Evolutionary conservation across 2,888 invertebrate genomes (phyloP).

Genomic region (Callimorpha dominula): DNA sequence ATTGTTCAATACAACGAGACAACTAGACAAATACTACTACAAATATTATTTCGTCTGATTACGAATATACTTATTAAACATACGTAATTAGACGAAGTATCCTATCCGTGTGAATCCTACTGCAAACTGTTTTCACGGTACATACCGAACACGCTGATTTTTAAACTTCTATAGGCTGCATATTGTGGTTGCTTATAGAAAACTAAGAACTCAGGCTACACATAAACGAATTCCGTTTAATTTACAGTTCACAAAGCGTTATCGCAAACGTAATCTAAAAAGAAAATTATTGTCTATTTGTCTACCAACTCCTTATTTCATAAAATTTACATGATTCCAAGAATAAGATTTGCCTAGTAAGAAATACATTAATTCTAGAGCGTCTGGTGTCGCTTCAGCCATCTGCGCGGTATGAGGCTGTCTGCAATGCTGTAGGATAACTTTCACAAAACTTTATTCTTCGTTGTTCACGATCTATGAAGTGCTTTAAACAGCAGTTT

Average conservation of each 20-base stretch:
- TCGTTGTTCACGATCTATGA: slow-evolving; percentile 45
- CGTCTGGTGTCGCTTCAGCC: slow-evolving; percentile 29
- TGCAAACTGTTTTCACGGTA: too few species aligned
- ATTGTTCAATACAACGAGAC: too few species aligned
- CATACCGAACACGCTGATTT: too few species aligned
- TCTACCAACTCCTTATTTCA: slow-evolving; percentile 25
- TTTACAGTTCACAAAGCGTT: neutral
- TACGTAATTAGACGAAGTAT: too few species aligned
- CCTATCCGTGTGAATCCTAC: too few species aligned
- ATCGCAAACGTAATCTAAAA: neutral
- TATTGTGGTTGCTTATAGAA: neutral
- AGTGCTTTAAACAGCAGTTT: slow-evolving; percentile 42
- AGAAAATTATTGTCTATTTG: neutral
- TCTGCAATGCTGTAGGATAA: slow-evolving; percentile 43
- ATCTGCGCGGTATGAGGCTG: slow-evolving; percentile 38
- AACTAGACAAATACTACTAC: too few species aligned
- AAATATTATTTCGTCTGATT: too few species aligned
- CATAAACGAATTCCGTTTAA: neutral
- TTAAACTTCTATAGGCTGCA: too few species aligned
- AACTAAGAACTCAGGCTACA: neutral
- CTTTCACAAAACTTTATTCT: slow-evolving; percentile 49
- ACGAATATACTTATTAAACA: too few species aligned
- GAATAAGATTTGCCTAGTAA: slow-evolving; percentile 33
- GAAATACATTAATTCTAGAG: slow-evolving; percentile 43
- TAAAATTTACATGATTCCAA: slow-evolving; percentile 39